Conservation (phyloP, 2,888 invertebrate species). For the Eupithecia centaureata region DNA sequence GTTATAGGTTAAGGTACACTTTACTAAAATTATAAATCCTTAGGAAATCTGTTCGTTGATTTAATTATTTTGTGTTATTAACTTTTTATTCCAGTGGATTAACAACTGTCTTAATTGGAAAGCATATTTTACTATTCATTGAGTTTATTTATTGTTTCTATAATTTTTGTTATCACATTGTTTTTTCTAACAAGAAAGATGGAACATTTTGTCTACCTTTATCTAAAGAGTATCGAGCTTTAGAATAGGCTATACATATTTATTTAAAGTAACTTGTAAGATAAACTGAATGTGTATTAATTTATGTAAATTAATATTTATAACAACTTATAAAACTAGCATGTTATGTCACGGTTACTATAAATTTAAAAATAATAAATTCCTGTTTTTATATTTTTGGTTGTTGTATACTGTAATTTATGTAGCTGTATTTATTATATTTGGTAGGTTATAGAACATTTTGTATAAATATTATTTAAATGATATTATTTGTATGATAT, state of each 20-base stretch:
- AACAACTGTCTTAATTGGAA: slow-evolving; percentile 53
- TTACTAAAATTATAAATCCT: slow-evolving; percentile 34
- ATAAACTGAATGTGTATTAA: slow-evolving; percentile 54
- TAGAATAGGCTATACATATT: not conserved
- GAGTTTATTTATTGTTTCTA: slow-evolving; percentile 43
- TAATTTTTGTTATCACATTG: not conserved
- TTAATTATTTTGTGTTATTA: slow-evolving; percentile 35
- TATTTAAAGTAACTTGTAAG: slow-evolving; percentile 7
- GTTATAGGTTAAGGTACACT: slow-evolving; percentile 41
- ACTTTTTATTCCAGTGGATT: slow-evolving; percentile 51
- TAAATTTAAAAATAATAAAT: slow-evolving; percentile 13
- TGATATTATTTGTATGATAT: slow-evolving; percentile 15
- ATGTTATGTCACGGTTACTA: slow-evolving; percentile 44
- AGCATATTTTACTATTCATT: slow-evolving; percentile 55
- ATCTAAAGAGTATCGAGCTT: not conserved
- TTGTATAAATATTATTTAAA: slow-evolving; percentile 22
- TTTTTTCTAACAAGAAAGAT: not conserved
- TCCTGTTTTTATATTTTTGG: slow-evolving; percentile 32
- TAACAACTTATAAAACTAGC: slow-evolving; percentile 36
- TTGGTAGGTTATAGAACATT: slow-evolving; percentile 11
- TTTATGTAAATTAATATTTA: slow-evolving; percentile 39
- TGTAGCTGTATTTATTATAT: slow-evolving; percentile 23
- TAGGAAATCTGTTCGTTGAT: slow-evolving; percentile 31
- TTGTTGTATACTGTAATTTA: slow-evolving; percentile 37
- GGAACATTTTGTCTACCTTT: not conserved